Conservation (phyloP, 1,140 invertebrate species). For the Euborellia annulipes region DNA sequence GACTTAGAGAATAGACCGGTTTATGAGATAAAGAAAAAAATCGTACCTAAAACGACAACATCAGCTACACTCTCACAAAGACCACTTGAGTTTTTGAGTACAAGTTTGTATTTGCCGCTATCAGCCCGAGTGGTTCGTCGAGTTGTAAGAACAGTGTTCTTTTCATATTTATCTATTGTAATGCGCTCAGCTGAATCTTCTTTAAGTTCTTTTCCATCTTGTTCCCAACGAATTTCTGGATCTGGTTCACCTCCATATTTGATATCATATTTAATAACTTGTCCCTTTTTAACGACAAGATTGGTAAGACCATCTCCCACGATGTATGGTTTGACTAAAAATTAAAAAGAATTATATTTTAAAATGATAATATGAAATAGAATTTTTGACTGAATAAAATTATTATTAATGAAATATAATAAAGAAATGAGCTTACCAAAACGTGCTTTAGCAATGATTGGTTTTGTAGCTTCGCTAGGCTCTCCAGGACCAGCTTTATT, state of each 20-base stretch:
- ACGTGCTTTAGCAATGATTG: constrained; percentile 87
- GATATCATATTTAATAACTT: constrained; percentile 82
- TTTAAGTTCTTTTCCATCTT: constrained; percentile 54
- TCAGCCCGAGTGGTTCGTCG: constrained; percentile 70
- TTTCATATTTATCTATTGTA: constrained; percentile 78
- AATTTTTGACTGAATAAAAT: no score
- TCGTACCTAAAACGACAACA: constrained; percentile 68
- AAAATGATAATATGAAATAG: background rate
- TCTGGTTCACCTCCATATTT: constrained; percentile 91
- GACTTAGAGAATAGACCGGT: no score
- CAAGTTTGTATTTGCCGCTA: constrained; percentile 78
- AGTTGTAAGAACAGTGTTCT: constrained; percentile 80
- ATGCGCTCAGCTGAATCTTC: constrained; percentile 48
- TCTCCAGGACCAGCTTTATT: constrained; percentile 92
- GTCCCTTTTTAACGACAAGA: constrained; percentile 85
- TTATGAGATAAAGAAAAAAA: constrained; percentile 1
- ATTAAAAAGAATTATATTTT: constrained; percentile 7
- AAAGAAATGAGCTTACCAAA: constrained; percentile 48
- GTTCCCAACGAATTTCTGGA: constrained; percentile 72
- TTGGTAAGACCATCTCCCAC: constrained; percentile 71
- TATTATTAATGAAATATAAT: constrained; percentile 4
- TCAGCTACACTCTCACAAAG: constrained; percentile 66
- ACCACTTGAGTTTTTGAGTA: constrained; percentile 70
- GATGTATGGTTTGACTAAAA: constrained; percentile 75
- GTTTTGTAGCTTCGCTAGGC: constrained; percentile 86